Percentiles rank a stretch among this genome's conserved stretches.
These are phyloP conservation scores for Psittacula cyanocephala DNA, from an alignment of 2,113 vertebrate genomes.

Conservation along the genomic window DNA sequence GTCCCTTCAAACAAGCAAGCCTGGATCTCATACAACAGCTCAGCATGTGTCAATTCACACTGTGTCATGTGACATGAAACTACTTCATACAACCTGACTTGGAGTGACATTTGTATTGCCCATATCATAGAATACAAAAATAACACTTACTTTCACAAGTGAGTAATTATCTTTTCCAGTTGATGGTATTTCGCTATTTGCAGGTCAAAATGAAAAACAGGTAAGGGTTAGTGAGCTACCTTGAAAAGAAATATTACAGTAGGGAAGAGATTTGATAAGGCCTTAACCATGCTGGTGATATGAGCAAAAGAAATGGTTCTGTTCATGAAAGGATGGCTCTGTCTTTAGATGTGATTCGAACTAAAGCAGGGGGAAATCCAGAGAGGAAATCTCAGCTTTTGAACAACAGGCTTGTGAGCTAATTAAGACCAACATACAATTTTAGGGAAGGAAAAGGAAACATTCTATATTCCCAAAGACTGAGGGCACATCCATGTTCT, in stretches of 20 bases:
- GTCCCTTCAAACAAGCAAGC: slow-evolving; percentile 66
- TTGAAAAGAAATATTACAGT: slow-evolving; percentile 55
- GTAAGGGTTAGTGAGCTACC: slow-evolving; percentile 55
- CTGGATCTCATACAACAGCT: slow-evolving; percentile 71
- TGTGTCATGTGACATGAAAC: slow-evolving; percentile 67
- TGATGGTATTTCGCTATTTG: slow-evolving; percentile 74
- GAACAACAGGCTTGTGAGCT: slow-evolving; percentile 14
- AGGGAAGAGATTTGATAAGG: slow-evolving; percentile 39
- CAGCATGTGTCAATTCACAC: slow-evolving; percentile 75
- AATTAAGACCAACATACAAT: slow-evolving; percentile 22
- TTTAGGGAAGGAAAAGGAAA: slow-evolving; percentile 16
- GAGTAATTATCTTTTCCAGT: slow-evolving; percentile 72
- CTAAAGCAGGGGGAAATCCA: slow-evolving; percentile 17
- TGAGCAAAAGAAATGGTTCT: slow-evolving; percentile 43
- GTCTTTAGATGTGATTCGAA: slow-evolving; percentile 36
- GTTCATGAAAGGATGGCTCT: slow-evolving; percentile 34
- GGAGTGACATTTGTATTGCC: slow-evolving; percentile 71
- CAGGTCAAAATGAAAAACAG: slow-evolving; percentile 71
- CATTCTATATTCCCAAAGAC: background rate
- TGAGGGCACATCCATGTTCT: background rate
- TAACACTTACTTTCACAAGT: slow-evolving; percentile 72
- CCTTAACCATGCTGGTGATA: background rate
- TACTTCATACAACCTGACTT: slow-evolving; percentile 71
- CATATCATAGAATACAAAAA: slow-evolving; percentile 47
- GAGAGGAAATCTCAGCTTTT: slow-evolving; percentile 9